These are phyloP conservation scores for Sipha flava DNA, from an alignment of 1,140 invertebrate genomes.

Conservation along the genomic window DNA sequence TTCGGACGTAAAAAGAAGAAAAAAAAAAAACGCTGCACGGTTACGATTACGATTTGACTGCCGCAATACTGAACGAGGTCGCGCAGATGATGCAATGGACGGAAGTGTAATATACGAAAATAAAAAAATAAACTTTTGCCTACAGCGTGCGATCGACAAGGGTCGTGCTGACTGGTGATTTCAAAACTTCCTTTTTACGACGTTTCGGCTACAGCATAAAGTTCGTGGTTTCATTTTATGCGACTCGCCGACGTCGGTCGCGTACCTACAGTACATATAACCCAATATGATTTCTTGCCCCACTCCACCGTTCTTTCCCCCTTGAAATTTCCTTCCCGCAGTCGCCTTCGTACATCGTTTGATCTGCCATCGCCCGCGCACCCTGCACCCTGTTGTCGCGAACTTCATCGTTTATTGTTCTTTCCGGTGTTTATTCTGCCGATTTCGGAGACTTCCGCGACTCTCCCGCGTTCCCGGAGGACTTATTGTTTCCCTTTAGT, in stretches of 20 bases:
- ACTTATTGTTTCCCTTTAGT: conserved; percentile 14
- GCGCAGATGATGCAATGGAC: too few species aligned
- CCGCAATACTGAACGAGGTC: too few species aligned
- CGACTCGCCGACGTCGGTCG: background rate
- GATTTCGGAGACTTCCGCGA: background rate
- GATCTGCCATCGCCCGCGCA: background rate
- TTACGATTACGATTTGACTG: too few species aligned
- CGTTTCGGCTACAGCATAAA: background rate
- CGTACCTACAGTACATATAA: too few species aligned
- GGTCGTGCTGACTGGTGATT: background rate
- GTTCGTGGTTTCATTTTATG: background rate
- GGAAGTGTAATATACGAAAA: too few species aligned
- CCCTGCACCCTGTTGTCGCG: background rate
- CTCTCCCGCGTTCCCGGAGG: conserved; percentile 7
- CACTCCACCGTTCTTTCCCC: too few species aligned
- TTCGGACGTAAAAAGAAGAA: too few species aligned
- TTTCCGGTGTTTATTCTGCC: conserved; percentile 22
- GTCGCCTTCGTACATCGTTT: background rate
- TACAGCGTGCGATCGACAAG: too few species aligned
- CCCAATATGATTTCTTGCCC: too few species aligned
- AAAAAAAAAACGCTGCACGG: too few species aligned
- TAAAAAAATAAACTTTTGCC: too few species aligned
- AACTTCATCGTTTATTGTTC: background rate
- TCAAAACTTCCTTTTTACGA: conserved; percentile 17
- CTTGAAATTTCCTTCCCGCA: background rate